Evolutionary conservation across 2,113 vertebrate genomes (phyloP).

Genomic region (Serilophus lunatus): DNA sequence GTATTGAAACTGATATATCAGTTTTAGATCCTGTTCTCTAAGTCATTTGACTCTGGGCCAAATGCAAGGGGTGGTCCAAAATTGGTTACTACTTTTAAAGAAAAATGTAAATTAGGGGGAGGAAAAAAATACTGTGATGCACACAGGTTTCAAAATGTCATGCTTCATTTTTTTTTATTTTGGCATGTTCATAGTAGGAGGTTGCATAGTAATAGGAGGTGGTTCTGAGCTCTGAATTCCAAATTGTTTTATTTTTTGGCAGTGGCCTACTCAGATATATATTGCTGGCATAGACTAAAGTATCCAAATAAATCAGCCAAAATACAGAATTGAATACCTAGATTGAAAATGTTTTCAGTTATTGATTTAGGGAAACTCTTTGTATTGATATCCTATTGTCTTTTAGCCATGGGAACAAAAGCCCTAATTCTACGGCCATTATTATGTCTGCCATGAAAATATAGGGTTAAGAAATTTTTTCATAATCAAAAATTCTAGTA

Average conservation of each 20-base stretch:
- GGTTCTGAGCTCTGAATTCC: background rate
- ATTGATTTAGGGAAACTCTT: background rate
- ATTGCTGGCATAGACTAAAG: background rate
- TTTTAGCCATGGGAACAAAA: background rate
- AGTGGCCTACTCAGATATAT: background rate
- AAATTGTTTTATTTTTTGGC: background rate
- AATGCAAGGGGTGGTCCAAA: background rate
- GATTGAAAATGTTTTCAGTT: background rate
- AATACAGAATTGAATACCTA: background rate
- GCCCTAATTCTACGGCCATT: background rate
- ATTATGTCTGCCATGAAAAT: background rate
- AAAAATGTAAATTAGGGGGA: background rate
- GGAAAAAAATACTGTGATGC: accelerated
- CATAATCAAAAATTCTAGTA: background rate
- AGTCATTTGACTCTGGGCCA: background rate
- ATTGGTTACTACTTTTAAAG: background rate
- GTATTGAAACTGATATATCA: background rate
- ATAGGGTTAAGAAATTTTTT: background rate
- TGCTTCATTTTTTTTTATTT: background rate
- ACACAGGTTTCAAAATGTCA: background rate
- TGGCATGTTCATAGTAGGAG: background rate
- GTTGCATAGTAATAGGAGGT: background rate
- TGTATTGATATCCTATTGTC: background rate
- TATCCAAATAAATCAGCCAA: accelerated
- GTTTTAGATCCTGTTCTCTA: background rate